A percentile compares a stretch with the other conserved stretches of the same genome.
Evolutionary conservation across 1,140 invertebrate species (phyloP).

Genomic region (Mylabris phalerata): DNA sequence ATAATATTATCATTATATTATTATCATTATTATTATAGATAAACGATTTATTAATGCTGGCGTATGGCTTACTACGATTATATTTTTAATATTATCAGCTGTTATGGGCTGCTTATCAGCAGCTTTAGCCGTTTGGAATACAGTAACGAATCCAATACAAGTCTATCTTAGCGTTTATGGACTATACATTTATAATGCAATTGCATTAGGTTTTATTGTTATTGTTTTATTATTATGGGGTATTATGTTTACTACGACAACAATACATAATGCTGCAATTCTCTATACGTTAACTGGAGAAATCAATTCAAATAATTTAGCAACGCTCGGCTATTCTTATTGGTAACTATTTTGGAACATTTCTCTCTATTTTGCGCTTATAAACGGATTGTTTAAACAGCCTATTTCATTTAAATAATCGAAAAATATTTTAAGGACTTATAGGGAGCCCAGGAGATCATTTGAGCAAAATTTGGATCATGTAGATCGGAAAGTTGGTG

Average conservation of each 20-base stretch:
- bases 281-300: constrained; percentile 7
- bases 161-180: constrained; percentile 26
- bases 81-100: constrained; percentile 28
- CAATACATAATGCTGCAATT: constrained; percentile 14
- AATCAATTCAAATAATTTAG: constrained; percentile 1
- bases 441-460: neutral
- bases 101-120: constrained; percentile 21
- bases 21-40: constrained; percentile 2
- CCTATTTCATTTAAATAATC: neutral
- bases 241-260: constrained; percentile 5
- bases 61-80: constrained; percentile 27
- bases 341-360: constrained; percentile 11
- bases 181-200: constrained; percentile 23
- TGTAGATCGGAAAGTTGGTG: too few species aligned
- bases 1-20: too few species aligned
- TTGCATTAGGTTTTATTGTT: constrained; percentile 11
- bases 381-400: neutral
- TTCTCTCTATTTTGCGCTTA: neutral
- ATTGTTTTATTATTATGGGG: constrained; percentile 19
- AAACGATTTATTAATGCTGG: constrained; percentile 30
- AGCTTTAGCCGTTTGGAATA: constrained; percentile 29
- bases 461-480: too few species aligned
- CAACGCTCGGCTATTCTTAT: constrained; percentile 21
- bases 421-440: neutral
- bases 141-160: constrained; percentile 26